Percentiles rank a stretch among this genome's conserved stretches.
Evolutionary conservation across 2,888 invertebrate species (phyloP).

Genomic region (Trisateles emortualis): DNA sequence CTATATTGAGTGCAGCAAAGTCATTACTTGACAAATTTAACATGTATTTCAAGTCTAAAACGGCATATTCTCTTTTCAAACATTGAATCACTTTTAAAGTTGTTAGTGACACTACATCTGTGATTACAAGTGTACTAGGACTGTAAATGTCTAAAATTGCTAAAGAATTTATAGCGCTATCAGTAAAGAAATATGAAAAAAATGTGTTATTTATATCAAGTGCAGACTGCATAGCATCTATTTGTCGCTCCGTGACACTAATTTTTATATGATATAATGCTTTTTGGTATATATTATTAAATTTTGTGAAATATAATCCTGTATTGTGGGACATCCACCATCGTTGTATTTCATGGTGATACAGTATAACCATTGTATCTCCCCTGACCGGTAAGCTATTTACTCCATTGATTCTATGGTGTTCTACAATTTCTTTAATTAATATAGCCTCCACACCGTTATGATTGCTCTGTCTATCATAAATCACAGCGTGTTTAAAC

Average conservation of each 20-base stretch:
- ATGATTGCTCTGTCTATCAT: conserved; percentile 17
- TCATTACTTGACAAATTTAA: neutral
- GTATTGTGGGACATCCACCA: conserved; percentile 8
- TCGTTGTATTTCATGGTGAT: conserved; percentile 15
- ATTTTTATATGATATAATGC: neutral
- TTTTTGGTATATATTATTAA: neutral
- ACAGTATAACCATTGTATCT: conserved; percentile 13
- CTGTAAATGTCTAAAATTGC: too few relatives aligned
- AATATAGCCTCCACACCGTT: conserved; percentile 8
- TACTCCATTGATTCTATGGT: neutral
- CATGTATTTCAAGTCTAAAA: too few relatives aligned
- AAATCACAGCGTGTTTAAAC: conserved; percentile 13
- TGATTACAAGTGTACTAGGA: neutral
- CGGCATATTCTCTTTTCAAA: too few relatives aligned
- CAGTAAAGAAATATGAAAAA: neutral
- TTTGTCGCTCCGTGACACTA: neutral
- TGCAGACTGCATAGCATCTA: neutral
- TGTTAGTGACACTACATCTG: conserved; percentile 10
- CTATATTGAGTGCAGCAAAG: neutral
- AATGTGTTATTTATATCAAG: conserved; percentile 7
- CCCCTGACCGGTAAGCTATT: neutral
- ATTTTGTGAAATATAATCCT: conserved; percentile 6
- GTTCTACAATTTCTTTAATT: conserved; percentile 13
- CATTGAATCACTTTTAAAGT: neutral
- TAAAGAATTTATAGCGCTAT: neutral